Evolutionary conservation across 2,888 invertebrate species (phyloP), one percentile per base, ranked within the genome.

Genomic region (Cryptophagus acutangulus): DNA sequence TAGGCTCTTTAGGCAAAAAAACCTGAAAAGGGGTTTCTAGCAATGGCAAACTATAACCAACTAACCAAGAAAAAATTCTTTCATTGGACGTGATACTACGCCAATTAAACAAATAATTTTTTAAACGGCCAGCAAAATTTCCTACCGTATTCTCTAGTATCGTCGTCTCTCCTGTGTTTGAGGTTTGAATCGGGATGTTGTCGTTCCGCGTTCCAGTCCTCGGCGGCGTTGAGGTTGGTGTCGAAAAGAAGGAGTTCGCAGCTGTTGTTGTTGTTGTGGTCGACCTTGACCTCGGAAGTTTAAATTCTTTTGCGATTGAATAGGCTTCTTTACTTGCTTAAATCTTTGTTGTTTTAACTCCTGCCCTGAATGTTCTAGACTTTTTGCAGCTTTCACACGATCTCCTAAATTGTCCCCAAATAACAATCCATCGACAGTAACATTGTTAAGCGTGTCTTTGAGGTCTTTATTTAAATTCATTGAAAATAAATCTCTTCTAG

Each of bases 11-110:
- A 20, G 20, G 20, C 6, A 20, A 6, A 20, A 20, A 6, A 36
- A 5, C 31, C 30, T 25, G 29, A 2, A 5, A 34, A 20, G 39
- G 42, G 8, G 9, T 15, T 4, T 8, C 13, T 24, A 40, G 29
- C 2, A 44, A 44, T 26, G 44, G 44, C 4, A 45, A n/a, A 2
- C 35, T 15, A 2, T 41, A 16, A 8, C 41, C 41, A 16, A 17
- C 18, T 14, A 41, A 36, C 33, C 38, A 45, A 26, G 45, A 41
- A 20, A 41, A 35, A 17, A 41, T 24, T 10, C 14, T 38, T 24
- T 36, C 25, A 41, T 45, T 35, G 25, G 34, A 33, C 8, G 45
- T 38, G 20, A 41, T 33, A 10, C 26, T 12, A 34, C 30, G 6
- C 41, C 41, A 45, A 16, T 4, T 14, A 9, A 6, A 8, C 6